Evolutionary conservation across 2,888 invertebrate genomes (phyloP), one percentile per base, ranked within the genome.

Genomic region (Epinotia bilunana): DNA sequence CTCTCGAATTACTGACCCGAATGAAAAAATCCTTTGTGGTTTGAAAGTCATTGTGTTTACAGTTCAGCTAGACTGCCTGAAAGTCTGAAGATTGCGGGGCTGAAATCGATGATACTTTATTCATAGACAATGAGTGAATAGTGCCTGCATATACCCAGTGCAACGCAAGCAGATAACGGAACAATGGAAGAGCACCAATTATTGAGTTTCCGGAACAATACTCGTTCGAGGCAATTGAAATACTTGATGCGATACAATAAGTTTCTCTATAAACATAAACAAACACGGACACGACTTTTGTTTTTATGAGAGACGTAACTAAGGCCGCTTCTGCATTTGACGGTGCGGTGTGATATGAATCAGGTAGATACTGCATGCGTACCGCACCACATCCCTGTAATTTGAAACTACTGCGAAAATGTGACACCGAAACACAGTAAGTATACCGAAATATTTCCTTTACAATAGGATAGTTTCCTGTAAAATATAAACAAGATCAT

Each of bases 181-280:
- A 73, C 60, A 61, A 73, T 62, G 23, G 43, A 61, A 23, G 39
- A 62, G 67, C n/a, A 63, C 63, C 58, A 74, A 74, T 74, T 74
- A 74, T 58, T 46, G 73, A 69, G 69, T 74, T 73, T 73, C 68
- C 46, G 73, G 57, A 73, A 74, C 74, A 74, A 74, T 69, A 69
- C 63, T 3, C 53, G 53, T n/a, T 7, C 7, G 55, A 39, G 55
- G 61, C 74, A 74, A 74, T 69, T 63, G 74, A 63, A 63, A 63
- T 69, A 74, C 74, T 74, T 63, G 62, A 73, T 68, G 74, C 57
- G 63, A 74, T 33, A 73, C 67, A 68, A 67, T 74, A 74, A 69
- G 68, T 69, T 69, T 73, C 67, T 57, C 57, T 46, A 69, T 74
- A 69, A 57, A 69, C 60, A 69, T 74, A 69, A 57, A 69, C 65